Conservation (phyloP, 2,113 vertebrate species). For the Puffinus mauretanicus region DNA sequence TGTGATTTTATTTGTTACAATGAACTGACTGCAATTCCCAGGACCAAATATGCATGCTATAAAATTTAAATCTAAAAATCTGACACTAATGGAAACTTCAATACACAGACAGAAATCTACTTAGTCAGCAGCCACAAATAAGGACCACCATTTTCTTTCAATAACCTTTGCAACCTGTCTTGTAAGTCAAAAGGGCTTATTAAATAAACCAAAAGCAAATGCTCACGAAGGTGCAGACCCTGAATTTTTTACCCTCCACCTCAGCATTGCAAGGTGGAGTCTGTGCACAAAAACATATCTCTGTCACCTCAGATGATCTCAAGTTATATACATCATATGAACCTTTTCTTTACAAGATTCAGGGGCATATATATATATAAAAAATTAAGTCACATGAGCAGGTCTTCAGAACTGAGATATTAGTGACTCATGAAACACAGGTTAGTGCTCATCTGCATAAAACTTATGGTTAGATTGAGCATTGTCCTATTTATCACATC, state of each 20-base stretch:
- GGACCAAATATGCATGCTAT: neutral
- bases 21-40: neutral
- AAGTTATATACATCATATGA: rapidly evolving
- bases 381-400: neutral
- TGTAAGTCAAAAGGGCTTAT: neutral
- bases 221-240: neutral
- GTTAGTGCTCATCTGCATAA: neutral
- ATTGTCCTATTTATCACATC: neutral
- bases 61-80: constrained; percentile 47
- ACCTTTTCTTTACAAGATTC: neutral
- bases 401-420: neutral
- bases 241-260: neutral
- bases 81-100: constrained; percentile 36
- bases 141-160: neutral
- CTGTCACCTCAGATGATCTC: neutral
- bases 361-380: too few species aligned
- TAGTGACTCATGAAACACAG: neutral
- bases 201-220: neutral
- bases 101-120: neutral
- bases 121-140: constrained; percentile 35
- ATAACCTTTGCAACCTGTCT: neutral
- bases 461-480: neutral
- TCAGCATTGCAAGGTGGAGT: neutral
- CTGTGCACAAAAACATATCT: rapidly evolving
- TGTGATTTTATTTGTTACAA: constrained; percentile 51